Evolutionary conservation across 30 jellyfish, hydroid and myxozoan genomes (phyloP), one percentile per base, ranked within the genome.

Genomic region (Rhopilema esculentum): DNA sequence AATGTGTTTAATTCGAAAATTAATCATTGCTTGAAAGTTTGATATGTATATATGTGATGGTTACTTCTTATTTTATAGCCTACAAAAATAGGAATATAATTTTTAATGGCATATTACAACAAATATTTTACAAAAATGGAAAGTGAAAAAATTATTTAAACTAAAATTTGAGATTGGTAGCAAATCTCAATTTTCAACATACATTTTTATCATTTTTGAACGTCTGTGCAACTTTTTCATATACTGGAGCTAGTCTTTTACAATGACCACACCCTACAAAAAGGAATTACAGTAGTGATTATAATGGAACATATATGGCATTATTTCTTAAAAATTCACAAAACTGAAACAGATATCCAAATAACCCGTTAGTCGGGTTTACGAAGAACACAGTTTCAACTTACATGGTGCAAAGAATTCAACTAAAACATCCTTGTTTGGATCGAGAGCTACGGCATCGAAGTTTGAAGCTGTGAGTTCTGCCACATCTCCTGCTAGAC

Each of bases 241-340:
- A 94, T 8, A 90, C 75, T 23, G 99, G 99, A 32, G 97, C 97
- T 9, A 94, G 89, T 29, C 92, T 77, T 85, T 94, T 94, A 87
- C 99, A 94, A 77, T 94, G 99, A 1, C 99, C 99, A 94, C 99
- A 94, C 99, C 99, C 99, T 94, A 72, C 17, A 93, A 72, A 24
- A 53, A 27, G 33, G 33, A n/a, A n/a, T n/a, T n/a, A n/a, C n/a
- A n/a, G n/a, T n/a, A n/a, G n/a, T n/a, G n/a, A n/a, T n/a, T n/a
- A n/a, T n/a, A n/a, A n/a, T n/a, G n/a, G n/a, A n/a, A n/a, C n/a
- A n/a, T n/a, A n/a, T n/a, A n/a, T n/a, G n/a, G n/a, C n/a, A n/a
- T n/a, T n/a, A n/a, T n/a, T n/a, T n/a, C n/a, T n/a, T n/a, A n/a
- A n/a, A n/a, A n/a, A n/a, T n/a, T n/a, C n/a, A n/a, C n/a, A n/a